These are phyloP conservation scores for Todiramphus chloris DNA, from an alignment of 2,113 vertebrate genomes.

Conservation along the genomic window DNA sequence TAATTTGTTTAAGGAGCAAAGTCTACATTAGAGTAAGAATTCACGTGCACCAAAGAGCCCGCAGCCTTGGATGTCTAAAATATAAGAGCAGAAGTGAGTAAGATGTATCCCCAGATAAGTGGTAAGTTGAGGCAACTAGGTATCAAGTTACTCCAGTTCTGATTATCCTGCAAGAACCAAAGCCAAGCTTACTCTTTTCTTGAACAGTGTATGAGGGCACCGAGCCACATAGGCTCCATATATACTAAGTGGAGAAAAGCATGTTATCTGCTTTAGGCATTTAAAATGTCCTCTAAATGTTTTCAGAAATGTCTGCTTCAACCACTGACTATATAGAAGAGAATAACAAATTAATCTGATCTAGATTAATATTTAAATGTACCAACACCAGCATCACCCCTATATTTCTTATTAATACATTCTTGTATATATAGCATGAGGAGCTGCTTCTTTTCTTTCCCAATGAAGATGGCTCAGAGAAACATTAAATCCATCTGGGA, in stretches of 20 bases:
- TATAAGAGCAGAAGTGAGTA: not conserved
- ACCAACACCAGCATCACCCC: not conserved
- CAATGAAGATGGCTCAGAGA: not conserved
- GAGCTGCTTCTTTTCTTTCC: not conserved
- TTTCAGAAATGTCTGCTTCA: not conserved
- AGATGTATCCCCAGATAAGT: not conserved
- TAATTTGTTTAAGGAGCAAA: not conserved
- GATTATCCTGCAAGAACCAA: not conserved
- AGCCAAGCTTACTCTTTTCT: not conserved
- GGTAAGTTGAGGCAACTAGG: not conserved
- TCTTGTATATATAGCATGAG: not conserved
- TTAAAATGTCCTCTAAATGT: not conserved
- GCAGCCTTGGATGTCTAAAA: not conserved
- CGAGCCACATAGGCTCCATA: not conserved
- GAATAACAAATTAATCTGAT: not conserved
- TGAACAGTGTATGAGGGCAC: not conserved
- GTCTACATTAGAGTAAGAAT: not conserved
- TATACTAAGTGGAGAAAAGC: not conserved
- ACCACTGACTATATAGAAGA: not conserved
- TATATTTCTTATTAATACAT: not conserved
- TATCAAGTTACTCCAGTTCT: not conserved
- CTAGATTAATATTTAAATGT: not conserved
- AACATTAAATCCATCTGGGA: not conserved
- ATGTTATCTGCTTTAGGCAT: not conserved
- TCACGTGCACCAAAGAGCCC: not conserved